phyloP scores from a whole-genome alignment of 1,140 invertebrate genomes.

The Nasonia vitripennis region DNA sequence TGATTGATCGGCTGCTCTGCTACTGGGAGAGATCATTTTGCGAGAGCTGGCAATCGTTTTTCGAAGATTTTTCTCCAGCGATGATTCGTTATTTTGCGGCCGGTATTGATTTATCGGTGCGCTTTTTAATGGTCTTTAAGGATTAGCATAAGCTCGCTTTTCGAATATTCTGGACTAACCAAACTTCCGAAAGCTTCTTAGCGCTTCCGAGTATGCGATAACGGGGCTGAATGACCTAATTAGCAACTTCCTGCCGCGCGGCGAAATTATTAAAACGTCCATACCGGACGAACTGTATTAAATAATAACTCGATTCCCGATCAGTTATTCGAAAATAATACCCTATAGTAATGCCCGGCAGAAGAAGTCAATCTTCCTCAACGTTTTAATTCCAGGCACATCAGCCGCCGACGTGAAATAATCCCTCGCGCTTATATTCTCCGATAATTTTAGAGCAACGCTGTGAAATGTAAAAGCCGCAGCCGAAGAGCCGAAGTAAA shows the following conservation, averaged over 20 bases:
- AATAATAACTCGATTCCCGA: too few species aligned
- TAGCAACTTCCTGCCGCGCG: neutral
- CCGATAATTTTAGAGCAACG: slow-evolving; percentile 16
- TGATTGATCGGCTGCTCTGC: slow-evolving; percentile 37
- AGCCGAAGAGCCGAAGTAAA: slow-evolving; percentile 52
- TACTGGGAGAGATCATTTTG: slow-evolving; percentile 2
- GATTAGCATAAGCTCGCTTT: too few species aligned
- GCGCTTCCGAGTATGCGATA: neutral
- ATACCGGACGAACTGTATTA: too few species aligned
- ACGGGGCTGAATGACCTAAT: neutral
- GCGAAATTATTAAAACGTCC: too few species aligned
- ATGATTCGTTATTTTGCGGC: too few species aligned
- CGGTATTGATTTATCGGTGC: too few species aligned
- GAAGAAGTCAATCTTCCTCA: slow-evolving; percentile 56
- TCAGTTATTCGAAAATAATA: too few species aligned
- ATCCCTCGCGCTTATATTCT: slow-evolving; percentile 42
- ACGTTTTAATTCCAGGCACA: neutral
- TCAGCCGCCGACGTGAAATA: neutral
- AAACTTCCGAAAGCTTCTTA: too few species aligned
- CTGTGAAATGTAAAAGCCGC: slow-evolving; percentile 37
- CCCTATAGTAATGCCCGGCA: neutral
- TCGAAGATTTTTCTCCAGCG: too few species aligned
- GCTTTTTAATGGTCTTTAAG: too few species aligned
- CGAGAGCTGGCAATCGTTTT: neutral
- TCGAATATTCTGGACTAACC: too few species aligned